phyloP scores from a whole-genome alignment of 2,113 vertebrate species.

The Petaurus breviceps region DNA sequence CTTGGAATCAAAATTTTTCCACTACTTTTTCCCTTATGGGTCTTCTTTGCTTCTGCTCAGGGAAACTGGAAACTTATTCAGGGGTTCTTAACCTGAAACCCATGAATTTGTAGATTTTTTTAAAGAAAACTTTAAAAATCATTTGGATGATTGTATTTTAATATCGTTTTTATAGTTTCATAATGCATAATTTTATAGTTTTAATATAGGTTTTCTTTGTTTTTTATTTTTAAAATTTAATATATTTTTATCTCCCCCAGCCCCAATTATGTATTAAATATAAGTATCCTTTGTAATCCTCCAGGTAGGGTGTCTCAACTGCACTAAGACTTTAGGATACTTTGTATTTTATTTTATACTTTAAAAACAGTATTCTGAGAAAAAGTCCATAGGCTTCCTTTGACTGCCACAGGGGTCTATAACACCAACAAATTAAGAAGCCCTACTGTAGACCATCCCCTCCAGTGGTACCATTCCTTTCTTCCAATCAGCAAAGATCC shows the following conservation, averaged over 20 bases:
- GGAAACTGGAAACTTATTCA: not conserved
- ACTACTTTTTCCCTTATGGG: not conserved
- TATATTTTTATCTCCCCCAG: no score
- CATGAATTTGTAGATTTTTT: not conserved
- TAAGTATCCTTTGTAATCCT: not conserved
- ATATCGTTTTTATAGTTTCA: not conserved
- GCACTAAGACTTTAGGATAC: not conserved
- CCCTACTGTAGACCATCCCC: not conserved
- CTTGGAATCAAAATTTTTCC: not conserved
- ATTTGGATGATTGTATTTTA: not conserved
- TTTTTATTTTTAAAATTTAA: no score
- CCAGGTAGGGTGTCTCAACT: not conserved
- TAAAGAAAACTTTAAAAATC: no score
- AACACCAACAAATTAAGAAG: not conserved
- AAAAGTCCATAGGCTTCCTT: not conserved
- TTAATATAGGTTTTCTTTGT: not conserved
- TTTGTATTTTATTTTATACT: not conserved
- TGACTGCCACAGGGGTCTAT: not conserved
- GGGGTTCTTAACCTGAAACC: not conserved
- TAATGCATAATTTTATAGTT: not conserved
- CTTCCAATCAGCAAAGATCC: not conserved
- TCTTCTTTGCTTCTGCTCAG: not conserved
- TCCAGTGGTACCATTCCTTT: not conserved
- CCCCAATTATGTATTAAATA: no score
- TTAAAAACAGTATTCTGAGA: not conserved